phyloP scores from a whole-genome alignment of 2,888 invertebrate species.

The Drosophila ezoana region DNA sequence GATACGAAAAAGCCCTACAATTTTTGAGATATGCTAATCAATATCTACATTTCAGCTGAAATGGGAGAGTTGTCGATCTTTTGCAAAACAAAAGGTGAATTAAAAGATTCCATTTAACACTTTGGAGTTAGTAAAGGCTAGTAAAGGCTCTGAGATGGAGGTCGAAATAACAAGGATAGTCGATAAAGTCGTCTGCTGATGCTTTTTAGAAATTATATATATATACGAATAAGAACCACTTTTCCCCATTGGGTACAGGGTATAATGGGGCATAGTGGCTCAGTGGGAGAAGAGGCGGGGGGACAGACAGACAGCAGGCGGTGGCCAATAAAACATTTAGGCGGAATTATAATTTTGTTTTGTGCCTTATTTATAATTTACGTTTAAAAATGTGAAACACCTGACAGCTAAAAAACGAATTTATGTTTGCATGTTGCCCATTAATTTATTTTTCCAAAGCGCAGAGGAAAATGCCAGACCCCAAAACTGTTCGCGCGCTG shows the following conservation, averaged over 20 bases:
- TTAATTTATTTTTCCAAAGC: constrained; percentile 79
- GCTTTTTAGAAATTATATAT: too few species aligned
- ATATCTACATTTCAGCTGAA: too few species aligned
- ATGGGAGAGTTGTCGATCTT: too few species aligned
- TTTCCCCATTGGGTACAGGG: neutral
- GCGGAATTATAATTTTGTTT: constrained; percentile 73
- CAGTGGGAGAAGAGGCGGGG: constrained; percentile 26
- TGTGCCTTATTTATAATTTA: constrained; percentile 77
- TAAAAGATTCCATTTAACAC: too few species aligned
- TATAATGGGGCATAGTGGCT: neutral
- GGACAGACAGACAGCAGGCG: constrained; percentile 54
- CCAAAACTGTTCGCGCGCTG: constrained; percentile 21
- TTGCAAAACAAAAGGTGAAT: too few species aligned
- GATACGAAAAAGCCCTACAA: too few species aligned
- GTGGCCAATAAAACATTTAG: constrained; percentile 78
- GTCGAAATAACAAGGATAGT: too few species aligned
- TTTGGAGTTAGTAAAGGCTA: too few species aligned
- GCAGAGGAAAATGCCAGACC: constrained; percentile 49
- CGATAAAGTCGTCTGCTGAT: too few species aligned
- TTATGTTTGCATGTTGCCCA: constrained; percentile 83
- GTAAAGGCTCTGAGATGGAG: too few species aligned
- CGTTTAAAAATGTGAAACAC: constrained; percentile 81
- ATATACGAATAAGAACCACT: too few species aligned
- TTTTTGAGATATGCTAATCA: too few species aligned
- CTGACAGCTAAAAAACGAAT: constrained; percentile 81